Evolutionary conservation across 1,140 invertebrate species (phyloP), one percentile per base, ranked within the genome.

Genomic region (Apis laboriosa): DNA sequence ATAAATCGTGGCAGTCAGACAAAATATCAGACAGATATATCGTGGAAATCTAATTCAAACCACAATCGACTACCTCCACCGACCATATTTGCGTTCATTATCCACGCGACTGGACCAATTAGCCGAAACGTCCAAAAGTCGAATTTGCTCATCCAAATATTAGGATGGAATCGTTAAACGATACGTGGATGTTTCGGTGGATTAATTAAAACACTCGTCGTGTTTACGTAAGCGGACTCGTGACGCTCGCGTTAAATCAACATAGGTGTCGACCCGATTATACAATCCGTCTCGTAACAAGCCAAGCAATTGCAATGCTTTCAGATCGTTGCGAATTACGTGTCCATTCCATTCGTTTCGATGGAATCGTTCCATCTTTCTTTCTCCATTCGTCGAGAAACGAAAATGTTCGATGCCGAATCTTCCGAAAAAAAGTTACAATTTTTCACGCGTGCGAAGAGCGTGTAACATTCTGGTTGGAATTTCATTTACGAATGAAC

Each of bases 151-250:
- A 3, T 9, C 19, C 53, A 51, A 75, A 81, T 72, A 81, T 17
- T 67, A 7, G 43, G 5, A 1, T 24, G 34, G 55, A 5, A 21
- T 55, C 28, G 7, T 49, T 67, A 75, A 81, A 60, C 60, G 19
- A 34, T 43, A 64, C 61, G 24, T 24, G 24, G 34, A 61, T 80
- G 55, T 80, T 76, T 61, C 71, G 60, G 60, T 17, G 80, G 63
- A 67, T 86, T 87, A 70, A 84, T 87, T 86, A 83, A 87, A 86
- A 60, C 61, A n/a, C 49, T 15, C 55, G 15, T 12, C 43, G 61
- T 58, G 74, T 72, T 86, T 76, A 83, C 77, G 71, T 71, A 87
- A 86, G 34, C 24, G 53, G 11, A 34, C n/a, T n/a, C 61, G 53
- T 72, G 74, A 77, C 64, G 75, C 64, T 55, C 60, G 60, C 55